phyloP scores from a whole-genome alignment of 2,113 vertebrate genomes.

The Elephas maximus region DNA sequence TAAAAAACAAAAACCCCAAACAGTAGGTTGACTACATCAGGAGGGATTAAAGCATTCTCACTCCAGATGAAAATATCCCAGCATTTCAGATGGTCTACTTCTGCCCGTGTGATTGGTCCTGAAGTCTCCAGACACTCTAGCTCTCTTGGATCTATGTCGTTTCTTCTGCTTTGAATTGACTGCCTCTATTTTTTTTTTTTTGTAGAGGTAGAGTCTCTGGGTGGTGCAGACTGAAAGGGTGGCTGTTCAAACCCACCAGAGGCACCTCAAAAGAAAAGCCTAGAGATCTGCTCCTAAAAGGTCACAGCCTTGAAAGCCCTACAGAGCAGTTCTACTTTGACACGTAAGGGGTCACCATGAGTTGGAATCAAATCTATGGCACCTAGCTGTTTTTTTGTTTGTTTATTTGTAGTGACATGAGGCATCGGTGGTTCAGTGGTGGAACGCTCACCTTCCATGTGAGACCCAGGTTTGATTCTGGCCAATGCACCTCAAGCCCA shows the following conservation, averaged over 20 bases:
- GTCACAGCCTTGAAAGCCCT: neutral
- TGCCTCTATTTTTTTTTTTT: neutral
- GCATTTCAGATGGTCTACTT: neutral
- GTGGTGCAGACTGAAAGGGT: neutral
- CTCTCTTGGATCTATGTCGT: neutral
- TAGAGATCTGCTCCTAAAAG: neutral
- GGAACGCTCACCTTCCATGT: neutral
- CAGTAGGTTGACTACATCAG: neutral
- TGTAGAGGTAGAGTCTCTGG: neutral
- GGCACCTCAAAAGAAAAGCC: neutral
- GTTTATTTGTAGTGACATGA: neutral
- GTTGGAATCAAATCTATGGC: neutral
- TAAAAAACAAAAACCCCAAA: constrained; percentile 33
- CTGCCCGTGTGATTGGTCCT: neutral
- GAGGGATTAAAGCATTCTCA: neutral
- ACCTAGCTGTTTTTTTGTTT: neutral
- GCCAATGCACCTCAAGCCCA: neutral
- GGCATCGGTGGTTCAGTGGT: neutral
- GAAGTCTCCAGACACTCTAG: neutral
- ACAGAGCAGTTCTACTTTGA: neutral
- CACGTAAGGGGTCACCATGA: no score
- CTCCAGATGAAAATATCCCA: neutral
- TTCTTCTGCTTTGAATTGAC: neutral
- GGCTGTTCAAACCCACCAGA: neutral
- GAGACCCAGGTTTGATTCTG: neutral